phyloP scores from a whole-genome alignment of 1,140 invertebrate species.

The Drosophila santomea region DNA sequence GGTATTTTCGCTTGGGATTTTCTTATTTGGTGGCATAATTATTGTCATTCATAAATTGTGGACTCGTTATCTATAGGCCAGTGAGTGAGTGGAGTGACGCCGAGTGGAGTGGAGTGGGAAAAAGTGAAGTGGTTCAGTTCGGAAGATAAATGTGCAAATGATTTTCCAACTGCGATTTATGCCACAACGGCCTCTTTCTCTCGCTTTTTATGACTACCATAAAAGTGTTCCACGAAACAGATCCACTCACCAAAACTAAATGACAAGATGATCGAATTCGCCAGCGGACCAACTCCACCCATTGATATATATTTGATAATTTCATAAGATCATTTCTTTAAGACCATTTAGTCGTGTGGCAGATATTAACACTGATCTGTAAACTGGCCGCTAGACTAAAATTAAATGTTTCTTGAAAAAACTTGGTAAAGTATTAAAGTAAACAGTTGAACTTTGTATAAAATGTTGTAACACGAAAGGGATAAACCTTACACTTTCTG shows the following conservation, averaged over 20 bases:
- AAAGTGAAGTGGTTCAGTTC: slow-evolving; percentile 4
- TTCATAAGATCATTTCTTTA: slow-evolving; percentile 22
- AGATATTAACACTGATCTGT: slow-evolving; percentile 2
- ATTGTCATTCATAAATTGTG: slow-evolving; percentile 75
- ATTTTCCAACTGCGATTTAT: slow-evolving; percentile 50
- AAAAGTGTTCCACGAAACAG: slow-evolving; percentile 14
- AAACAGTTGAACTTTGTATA: neutral
- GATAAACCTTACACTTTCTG: neutral
- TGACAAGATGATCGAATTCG: slow-evolving; percentile 18
- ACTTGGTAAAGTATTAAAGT: neutral
- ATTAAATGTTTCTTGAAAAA: neutral
- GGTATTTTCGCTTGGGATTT: slow-evolving; percentile 27
- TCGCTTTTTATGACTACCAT: slow-evolving; percentile 12
- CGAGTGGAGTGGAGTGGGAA: neutral
- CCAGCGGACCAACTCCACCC: slow-evolving; percentile 22
- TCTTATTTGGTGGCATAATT: slow-evolving; percentile 63
- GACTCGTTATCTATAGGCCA: slow-evolving; percentile 55
- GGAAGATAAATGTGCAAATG: slow-evolving; percentile 50
- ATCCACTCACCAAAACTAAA: slow-evolving; percentile 2
- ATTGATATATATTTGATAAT: slow-evolving; percentile 49
- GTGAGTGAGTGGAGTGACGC: neutral
- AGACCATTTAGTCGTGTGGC: slow-evolving; percentile 17
- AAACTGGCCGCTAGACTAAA: neutral
- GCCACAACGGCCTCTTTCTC: slow-evolving; percentile 36
- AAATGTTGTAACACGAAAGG: too few species aligned